phyloP scores from a whole-genome alignment of 2,888 invertebrate species.

The Chloroclysta siterata region DNA sequence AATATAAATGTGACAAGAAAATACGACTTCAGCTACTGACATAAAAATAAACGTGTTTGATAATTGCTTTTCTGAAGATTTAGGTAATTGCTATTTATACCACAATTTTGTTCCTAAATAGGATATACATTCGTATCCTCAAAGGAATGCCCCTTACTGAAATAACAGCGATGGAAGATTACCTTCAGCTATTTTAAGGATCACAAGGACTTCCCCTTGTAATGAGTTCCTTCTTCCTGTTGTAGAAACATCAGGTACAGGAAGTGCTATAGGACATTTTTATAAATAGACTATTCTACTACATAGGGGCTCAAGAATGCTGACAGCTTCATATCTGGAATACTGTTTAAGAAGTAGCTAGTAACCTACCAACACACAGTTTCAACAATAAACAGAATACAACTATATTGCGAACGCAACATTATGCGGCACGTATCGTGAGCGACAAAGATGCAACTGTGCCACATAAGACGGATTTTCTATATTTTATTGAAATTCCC shows the following conservation, averaged over 20 bases:
- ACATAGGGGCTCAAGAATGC: slow-evolving; percentile 24
- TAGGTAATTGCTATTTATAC: not conserved
- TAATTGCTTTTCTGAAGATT: not conserved
- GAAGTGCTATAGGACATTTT: slow-evolving; percentile 31
- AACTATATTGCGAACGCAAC: not conserved
- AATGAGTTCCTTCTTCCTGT: slow-evolving; percentile 25
- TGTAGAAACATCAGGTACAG: slow-evolving; percentile 26
- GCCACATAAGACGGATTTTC: slow-evolving; percentile 18
- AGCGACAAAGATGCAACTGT: slow-evolving; percentile 21
- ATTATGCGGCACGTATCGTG: slow-evolving; percentile 7
- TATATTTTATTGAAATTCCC: slow-evolving; percentile 25
- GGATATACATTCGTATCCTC: not conserved
- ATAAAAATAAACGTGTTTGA: not conserved
- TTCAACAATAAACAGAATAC: not conserved
- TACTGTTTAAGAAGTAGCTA: not conserved
- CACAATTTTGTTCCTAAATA: not conserved
- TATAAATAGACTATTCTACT: slow-evolving; percentile 25
- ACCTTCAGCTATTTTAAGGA: slow-evolving; percentile 29
- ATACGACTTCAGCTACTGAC: no score
- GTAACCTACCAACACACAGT: not conserved
- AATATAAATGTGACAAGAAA: no score
- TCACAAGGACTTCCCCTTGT: slow-evolving; percentile 23
- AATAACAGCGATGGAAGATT: slow-evolving; percentile 6
- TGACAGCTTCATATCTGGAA: slow-evolving; percentile 2
- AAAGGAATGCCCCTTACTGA: slow-evolving; percentile 16